These are phyloP conservation scores for Coturnix japonica DNA, from an alignment of 2,113 vertebrate species.

Conservation along the genomic window DNA sequence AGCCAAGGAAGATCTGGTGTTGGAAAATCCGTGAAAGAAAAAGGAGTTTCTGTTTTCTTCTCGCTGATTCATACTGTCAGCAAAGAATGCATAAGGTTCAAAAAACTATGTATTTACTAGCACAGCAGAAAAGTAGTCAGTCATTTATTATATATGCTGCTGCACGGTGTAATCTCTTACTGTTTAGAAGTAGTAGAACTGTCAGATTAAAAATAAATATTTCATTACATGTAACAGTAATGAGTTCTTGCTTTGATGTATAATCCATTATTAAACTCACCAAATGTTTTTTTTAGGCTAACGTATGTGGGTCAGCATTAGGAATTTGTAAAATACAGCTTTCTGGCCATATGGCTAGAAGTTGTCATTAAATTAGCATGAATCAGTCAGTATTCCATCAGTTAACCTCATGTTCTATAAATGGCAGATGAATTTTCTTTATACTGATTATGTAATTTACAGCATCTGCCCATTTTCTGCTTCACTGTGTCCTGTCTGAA, in stretches of 20 bases:
- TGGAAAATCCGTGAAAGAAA: background rate
- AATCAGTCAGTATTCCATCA: conserved; percentile 47
- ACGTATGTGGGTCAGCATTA: conserved; percentile 44
- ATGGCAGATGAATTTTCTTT: conserved; percentile 64
- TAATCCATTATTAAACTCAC: conserved; percentile 70
- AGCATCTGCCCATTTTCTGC: conserved; percentile 68
- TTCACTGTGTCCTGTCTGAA: conserved; percentile 57
- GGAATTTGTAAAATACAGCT: background rate
- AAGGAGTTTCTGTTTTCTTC: background rate
- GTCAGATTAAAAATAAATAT: conserved; percentile 70
- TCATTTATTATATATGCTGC: conserved; percentile 55
- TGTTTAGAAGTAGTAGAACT: conserved; percentile 52
- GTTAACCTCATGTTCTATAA: conserved; percentile 40
- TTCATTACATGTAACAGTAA: conserved; percentile 53
- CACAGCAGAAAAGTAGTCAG: conserved; percentile 41
- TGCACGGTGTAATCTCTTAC: conserved; percentile 41
- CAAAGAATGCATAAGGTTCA: background rate
- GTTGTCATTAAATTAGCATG: conserved; percentile 57
- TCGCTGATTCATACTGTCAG: background rate
- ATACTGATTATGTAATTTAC: conserved; percentile 40
- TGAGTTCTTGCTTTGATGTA: conserved; percentile 67
- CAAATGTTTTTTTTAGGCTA: conserved; percentile 54
- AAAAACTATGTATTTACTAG: conserved; percentile 46
- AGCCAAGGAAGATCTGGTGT: background rate
- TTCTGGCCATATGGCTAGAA: conserved; percentile 64